phyloP scores from a whole-genome alignment of 2,888 invertebrate genomes.

The Cheilosia pagana region DNA sequence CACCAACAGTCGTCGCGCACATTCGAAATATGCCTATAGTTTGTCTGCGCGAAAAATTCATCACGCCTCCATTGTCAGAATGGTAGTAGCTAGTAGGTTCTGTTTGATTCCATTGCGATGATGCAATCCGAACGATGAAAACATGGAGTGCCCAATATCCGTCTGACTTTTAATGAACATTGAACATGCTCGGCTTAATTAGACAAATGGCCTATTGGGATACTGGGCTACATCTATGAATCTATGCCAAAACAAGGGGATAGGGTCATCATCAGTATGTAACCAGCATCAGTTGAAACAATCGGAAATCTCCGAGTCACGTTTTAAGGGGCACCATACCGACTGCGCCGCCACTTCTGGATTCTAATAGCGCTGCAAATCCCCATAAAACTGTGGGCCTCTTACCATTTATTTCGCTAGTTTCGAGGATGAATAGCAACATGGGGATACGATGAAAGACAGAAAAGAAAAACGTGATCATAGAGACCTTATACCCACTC shows the following conservation, averaged over 20 bases:
- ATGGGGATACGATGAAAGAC: slow-evolving; percentile 19
- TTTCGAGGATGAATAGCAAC: slow-evolving; percentile 63
- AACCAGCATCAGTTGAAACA: slow-evolving; percentile 31
- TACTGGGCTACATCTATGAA: background rate
- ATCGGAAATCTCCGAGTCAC: slow-evolving; percentile 67
- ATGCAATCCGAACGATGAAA: slow-evolving; percentile 23
- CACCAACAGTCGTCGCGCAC: slow-evolving; percentile 33
- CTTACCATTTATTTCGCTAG: slow-evolving; percentile 61
- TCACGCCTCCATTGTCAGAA: slow-evolving; percentile 15
- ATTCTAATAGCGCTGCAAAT: slow-evolving; percentile 49
- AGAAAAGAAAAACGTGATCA: slow-evolving; percentile 63
- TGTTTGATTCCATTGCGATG: slow-evolving; percentile 39
- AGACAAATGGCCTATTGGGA: slow-evolving; percentile 23
- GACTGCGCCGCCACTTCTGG: slow-evolving; percentile 9
- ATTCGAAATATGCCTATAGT: slow-evolving; percentile 8
- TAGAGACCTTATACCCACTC: slow-evolving; percentile 68
- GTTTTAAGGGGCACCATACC: slow-evolving; percentile 50
- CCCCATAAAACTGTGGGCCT: slow-evolving; percentile 41
- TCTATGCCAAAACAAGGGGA: slow-evolving; percentile 20
- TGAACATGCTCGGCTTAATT: slow-evolving; percentile 20
- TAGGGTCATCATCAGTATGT: slow-evolving; percentile 52
- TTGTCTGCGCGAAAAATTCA: slow-evolving; percentile 37
- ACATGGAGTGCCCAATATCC: slow-evolving; percentile 4
- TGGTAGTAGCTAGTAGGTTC: background rate
- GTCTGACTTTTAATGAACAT: slow-evolving; percentile 18